Evolutionary conservation across 2,113 vertebrate species (phyloP), one percentile per base, ranked within the genome.

Genomic region (Anas platyrhynchos): DNA sequence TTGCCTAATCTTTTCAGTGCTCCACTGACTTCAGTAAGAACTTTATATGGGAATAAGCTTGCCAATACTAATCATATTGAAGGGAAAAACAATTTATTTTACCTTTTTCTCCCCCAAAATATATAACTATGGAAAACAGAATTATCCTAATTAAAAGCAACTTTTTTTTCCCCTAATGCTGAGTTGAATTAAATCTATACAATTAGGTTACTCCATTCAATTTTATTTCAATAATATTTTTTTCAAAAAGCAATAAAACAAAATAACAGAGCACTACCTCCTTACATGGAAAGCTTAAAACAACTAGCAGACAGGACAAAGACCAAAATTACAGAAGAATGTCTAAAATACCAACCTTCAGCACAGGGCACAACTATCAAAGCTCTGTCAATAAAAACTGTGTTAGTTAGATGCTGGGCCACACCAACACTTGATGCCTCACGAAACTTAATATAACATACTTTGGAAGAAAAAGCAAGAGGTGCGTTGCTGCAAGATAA

Each of bases 361-460:
- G 98, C 99, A 93, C 99, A 99, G 85, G 99, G 99, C 13, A 99
- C 99, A 94, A 99, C 99, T 97, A 99, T 99, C 94, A 99, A 95
- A 98, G 99, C 99, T 99, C 99, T 98, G 98, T 99, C 99, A 98
- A 99, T 98, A 99, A 99, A 99, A 96, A 99, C 99, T 96, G 98
- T 99, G 96, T 99, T 99, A 98, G 99, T 99, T 97, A 99, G 99
- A 99, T 99, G 99, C 97, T 99, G 99, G 97, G 99, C 98, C 98
- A 99, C 99, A 94, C 99, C 99, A 98, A 99, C 99, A 98, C 99
- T 99, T 80, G 98, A 98, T 84, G 98, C 98, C 46, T 99, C 99
- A 97, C 98, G 98, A 97, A 98, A 99, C 98, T 99, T 99, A 98
- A 99, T 98, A 97, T 99, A 99, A 98, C 99, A 99, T 98, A 99